These are phyloP conservation scores for Chloromyia formosa DNA, from an alignment of 2,888 invertebrate genomes.

Conservation along the genomic window DNA sequence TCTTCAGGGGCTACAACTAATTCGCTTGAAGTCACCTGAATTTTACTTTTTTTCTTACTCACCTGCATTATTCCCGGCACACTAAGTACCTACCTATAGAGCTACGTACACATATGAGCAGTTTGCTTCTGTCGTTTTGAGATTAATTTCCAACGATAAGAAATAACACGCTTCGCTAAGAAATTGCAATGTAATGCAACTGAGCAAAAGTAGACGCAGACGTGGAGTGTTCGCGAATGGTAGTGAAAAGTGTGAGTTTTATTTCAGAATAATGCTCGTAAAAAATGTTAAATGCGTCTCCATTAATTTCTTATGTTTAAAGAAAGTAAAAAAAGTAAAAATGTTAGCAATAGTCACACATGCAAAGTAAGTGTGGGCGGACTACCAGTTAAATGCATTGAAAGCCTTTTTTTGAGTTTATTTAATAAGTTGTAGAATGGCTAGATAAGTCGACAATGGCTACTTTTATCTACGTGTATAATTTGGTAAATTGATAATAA, in stretches of 20 bases:
- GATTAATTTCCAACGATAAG: constrained; percentile 39
- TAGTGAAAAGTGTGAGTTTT: constrained; percentile 2
- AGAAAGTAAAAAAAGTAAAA: neutral
- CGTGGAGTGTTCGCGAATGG: neutral
- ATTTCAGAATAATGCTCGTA: neutral
- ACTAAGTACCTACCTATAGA: neutral
- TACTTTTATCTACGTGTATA: no score
- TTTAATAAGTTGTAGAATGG: no score
- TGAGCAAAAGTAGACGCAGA: constrained; percentile 2
- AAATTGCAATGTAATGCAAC: constrained; percentile 30
- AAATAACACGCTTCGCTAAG: constrained; percentile 26
- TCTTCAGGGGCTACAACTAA: no score
- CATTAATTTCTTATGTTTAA: neutral
- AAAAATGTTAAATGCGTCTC: constrained; percentile 16
- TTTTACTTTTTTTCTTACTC: no score
- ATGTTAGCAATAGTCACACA: no score
- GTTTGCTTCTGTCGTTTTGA: constrained; percentile 30
- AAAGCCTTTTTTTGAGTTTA: no score
- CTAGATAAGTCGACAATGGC: no score
- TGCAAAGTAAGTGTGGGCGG: no score
- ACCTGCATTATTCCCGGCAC: no score
- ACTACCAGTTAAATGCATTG: no score
- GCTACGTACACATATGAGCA: constrained; percentile 14
- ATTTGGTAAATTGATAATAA: no score
- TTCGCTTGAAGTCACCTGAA: no score